Base-by-base conservation (phyloP, 2,888 invertebrate species). In the Pristionchus mayeri region DNA sequence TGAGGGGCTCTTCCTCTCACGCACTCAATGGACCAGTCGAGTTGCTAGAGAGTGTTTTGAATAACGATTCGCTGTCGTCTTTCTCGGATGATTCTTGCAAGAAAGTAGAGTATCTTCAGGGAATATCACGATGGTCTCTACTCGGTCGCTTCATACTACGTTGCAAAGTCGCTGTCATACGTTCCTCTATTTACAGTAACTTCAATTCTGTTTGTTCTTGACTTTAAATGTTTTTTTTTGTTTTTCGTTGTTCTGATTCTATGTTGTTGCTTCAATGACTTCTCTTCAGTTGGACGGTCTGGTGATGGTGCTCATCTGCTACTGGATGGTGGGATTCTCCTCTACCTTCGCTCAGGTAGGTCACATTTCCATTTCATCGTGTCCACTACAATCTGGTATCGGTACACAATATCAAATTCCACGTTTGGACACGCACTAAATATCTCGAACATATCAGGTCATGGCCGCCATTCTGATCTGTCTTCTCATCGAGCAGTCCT, bases 301-400 rank as follows among this genome's bases (percentile, higher is more conserved):
- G 4, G 94, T 97, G 3, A 97, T 97, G 93, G 96, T 96, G 0
- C 94, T 95, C 7, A 95, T 97, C 84, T 95, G 95, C 1, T 98
- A 98, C 94, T 98, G 96, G 93, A 95, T 97, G 95, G 95, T 97
- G 81, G 97, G 97, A 0, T 89, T 92, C 60, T 86, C 87, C 4
- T 87, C 88, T 11, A 85, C 87, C 0, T 9, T 87, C 4, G 30
- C 82, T 2, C 88, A 88, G 85, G 88, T 87, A 52, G 50, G 0
- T 54, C 54, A 18, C n/a, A 18, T 44, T 44, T 44, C 44, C 44
- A 44, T 44, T 13, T 44, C 13, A 44, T 44, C 44, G n/a, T n/a
- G n/a, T n/a, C n/a, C n/a, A n/a, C n/a, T n/a, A n/a, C n/a, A n/a
- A n/a, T n/a, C n/a, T n/a, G n/a, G n/a, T n/a, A n/a, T n/a, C n/a